Evolutionary conservation across 2,888 invertebrate species (phyloP).

Genomic region (Strigamia transsilvanica): DNA sequence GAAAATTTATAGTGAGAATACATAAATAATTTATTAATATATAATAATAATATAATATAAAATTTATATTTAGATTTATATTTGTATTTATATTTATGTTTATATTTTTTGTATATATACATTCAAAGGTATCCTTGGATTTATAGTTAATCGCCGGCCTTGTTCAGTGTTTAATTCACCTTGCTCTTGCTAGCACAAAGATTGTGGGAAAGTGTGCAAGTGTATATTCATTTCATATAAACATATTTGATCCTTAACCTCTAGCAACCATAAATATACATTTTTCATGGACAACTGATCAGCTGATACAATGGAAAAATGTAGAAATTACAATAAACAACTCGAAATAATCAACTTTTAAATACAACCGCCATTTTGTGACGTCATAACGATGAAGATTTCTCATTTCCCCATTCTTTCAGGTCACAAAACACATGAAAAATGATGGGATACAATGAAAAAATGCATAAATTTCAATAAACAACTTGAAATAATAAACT

Average conservation of each 20-base stretch:
- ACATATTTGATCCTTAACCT: not conserved
- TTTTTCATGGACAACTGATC: not conserved
- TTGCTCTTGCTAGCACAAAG: constrained; percentile 6
- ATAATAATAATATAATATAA: too few relatives aligned
- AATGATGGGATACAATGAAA: not conserved
- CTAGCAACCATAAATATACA: not conserved
- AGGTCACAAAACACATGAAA: too few relatives aligned
- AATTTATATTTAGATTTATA: too few relatives aligned
- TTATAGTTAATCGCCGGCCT: constrained; percentile 22
- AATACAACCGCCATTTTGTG: too few relatives aligned
- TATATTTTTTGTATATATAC: not conserved
- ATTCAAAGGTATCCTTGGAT: not conserved
- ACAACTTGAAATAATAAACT: too few relatives aligned
- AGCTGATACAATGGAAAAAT: not conserved
- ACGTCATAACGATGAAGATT: not conserved
- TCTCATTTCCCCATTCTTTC: not conserved
- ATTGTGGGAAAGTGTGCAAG: not conserved
- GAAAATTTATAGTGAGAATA: too few relatives aligned
- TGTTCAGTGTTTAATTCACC: constrained; percentile 8
- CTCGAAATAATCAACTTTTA: too few relatives aligned
- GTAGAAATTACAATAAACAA: too few relatives aligned
- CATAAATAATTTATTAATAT: too few relatives aligned
- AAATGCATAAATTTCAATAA: too few relatives aligned
- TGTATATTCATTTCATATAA: not conserved
- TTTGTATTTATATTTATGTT: too few relatives aligned